Evolutionary conservation across 2,888 invertebrate species (phyloP).

Genomic region (Melieria omissa): DNA sequence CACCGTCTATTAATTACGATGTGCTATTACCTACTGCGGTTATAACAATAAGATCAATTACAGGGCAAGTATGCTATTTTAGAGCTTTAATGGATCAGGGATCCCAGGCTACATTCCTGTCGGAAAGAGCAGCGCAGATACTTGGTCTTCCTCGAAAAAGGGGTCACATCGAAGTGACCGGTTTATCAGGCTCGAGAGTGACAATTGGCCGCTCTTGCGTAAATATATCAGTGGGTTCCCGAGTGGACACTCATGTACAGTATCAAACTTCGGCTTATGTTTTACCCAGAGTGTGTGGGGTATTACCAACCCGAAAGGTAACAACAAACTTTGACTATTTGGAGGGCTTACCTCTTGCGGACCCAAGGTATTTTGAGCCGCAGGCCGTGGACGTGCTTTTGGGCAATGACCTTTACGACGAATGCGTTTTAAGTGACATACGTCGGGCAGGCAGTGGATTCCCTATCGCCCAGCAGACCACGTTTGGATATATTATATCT

Average conservation of each 20-base stretch:
- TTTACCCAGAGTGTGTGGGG: conserved; percentile 12
- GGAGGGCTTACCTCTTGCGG: conserved; percentile 21
- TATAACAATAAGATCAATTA: no score
- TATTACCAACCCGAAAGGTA: background rate
- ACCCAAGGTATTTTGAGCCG: conserved; percentile 30
- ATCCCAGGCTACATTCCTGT: conserved; percentile 1
- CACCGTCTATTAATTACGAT: no score
- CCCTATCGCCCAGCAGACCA: conserved; percentile 28
- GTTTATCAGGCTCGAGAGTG: background rate
- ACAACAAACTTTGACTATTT: background rate
- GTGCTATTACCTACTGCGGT: no score
- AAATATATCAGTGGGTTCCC: background rate
- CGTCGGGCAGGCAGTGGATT: conserved; percentile 6
- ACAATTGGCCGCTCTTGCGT: background rate
- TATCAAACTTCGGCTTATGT: conserved; percentile 8
- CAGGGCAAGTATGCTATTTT: background rate
- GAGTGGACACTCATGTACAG: background rate
- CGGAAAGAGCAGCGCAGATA: background rate
- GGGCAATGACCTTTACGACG: conserved; percentile 28
- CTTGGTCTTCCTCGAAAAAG: conserved; percentile 2
- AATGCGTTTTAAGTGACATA: conserved; percentile 17
- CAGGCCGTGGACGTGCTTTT: conserved; percentile 24
- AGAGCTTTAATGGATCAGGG: conserved; percentile 13
- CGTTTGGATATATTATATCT: conserved; percentile 35
- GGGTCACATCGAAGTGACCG: background rate